A percentile compares a stretch with the other conserved stretches of the same genome.
Evolutionary conservation across 1,140 invertebrate species (phyloP).

Genomic region (Euschistus heros): DNA sequence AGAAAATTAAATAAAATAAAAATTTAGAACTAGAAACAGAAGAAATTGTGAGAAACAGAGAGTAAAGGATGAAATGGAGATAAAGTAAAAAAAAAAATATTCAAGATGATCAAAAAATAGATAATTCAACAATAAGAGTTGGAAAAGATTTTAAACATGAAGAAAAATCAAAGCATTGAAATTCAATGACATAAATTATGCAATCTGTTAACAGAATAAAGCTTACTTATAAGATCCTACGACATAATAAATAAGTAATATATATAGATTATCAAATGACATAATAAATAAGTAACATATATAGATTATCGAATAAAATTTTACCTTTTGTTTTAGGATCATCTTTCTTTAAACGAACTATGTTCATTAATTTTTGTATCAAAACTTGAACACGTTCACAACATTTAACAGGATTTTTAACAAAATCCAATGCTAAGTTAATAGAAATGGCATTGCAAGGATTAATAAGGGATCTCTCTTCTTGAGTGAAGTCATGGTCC

Average conservation of each 20-base stretch:
- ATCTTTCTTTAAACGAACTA: conserved; percentile 75
- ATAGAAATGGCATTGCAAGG: conserved; percentile 81
- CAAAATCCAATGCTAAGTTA: conserved; percentile 80
- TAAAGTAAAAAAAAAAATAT: no score
- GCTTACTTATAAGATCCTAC: background rate
- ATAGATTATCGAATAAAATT: background rate
- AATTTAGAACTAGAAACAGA: no score
- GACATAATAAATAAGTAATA: background rate
- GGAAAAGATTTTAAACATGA: no score
- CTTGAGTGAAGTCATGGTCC: conserved; percentile 75
- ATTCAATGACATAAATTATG: no score
- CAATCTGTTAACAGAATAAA: background rate
- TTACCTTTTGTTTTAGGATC: conserved; percentile 76
- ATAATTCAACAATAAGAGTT: no score
- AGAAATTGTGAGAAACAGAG: no score
- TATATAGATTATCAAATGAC: background rate
- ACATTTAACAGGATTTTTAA: conserved; percentile 91
- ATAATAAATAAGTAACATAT: background rate
- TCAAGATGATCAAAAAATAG: no score
- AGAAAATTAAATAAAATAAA: no score
- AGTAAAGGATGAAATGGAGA: no score
- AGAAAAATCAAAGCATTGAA: no score
- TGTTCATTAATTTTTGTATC: conserved; percentile 73
- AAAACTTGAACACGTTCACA: conserved; percentile 81
- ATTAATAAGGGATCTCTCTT: conserved; percentile 80